Conservation (phyloP, 2,888 invertebrate species). For the Amphiduros pacificus region DNA sequence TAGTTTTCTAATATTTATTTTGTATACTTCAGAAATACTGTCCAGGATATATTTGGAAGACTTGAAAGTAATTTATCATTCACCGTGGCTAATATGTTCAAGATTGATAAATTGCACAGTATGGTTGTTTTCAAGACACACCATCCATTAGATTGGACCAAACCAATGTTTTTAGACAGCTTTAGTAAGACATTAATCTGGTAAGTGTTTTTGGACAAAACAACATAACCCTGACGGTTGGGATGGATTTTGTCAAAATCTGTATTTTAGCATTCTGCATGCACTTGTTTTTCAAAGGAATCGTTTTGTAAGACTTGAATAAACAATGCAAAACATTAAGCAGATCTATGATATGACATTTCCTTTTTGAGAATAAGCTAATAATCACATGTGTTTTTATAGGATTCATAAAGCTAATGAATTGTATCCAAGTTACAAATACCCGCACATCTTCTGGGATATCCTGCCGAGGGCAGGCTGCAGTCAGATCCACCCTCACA, state of each 20-base stretch:
- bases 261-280: too few relatives aligned
- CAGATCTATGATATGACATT: too few relatives aligned
- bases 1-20: too few relatives aligned
- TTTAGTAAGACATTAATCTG: conserved; percentile 52
- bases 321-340: too few relatives aligned
- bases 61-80: conserved; percentile 53
- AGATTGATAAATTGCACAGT: conserved; percentile 60
- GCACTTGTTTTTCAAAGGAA: too few relatives aligned
- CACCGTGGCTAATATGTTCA: conserved; percentile 61
- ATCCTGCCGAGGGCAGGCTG: conserved; percentile 53
- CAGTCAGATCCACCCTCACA: conserved; percentile 58
- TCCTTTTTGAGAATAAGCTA: background rate
- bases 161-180: conserved; percentile 49
- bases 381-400: background rate
- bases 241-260: background rate
- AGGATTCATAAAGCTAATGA: background rate
- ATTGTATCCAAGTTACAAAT: background rate
- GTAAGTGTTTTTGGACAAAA: background rate
- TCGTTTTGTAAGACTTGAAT: too few relatives aligned
- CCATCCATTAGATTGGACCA: conserved; percentile 55
- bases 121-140: conserved; percentile 57
- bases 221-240: background rate
- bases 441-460: conserved; percentile 41
- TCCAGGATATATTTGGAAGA: conserved; percentile 59
- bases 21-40: conserved; percentile 53